A percentile compares a stretch with the other conserved stretches of the same genome.
phyloP scores from a whole-genome alignment of 2,888 invertebrate species.

The Agriopis aurantiaria region DNA sequence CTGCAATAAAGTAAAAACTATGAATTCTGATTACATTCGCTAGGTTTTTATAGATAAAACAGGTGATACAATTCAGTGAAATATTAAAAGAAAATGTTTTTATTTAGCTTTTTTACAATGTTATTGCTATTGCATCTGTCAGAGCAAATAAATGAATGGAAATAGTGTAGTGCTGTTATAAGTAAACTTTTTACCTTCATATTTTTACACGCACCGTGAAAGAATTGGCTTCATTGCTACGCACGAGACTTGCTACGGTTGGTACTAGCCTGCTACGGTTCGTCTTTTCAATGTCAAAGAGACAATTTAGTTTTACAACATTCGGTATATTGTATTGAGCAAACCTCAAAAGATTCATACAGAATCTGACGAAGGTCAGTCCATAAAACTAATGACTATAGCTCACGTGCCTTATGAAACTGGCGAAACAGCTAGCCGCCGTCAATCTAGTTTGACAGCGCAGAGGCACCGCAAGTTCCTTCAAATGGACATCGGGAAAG shows the following conservation, averaged over 20 bases:
- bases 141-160: no score
- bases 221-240: neutral
- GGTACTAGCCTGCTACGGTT: neutral
- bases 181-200: neutral
- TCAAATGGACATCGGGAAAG: slow-evolving; percentile 73
- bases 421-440: slow-evolving; percentile 39
- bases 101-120: no score
- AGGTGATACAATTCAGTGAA: no score
- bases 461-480: slow-evolving; percentile 58
- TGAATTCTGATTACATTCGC: no score
- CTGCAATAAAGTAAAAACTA: no score
- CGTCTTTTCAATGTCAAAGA: slow-evolving; percentile 25
- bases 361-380: slow-evolving; percentile 29
- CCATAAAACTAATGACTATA: slow-evolving; percentile 26
- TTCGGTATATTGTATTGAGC: slow-evolving; percentile 5
- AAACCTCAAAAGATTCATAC: slow-evolving; percentile 1
- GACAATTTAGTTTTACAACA: slow-evolving; percentile 2
- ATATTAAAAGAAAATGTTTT: no score
- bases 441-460: slow-evolving; percentile 70
- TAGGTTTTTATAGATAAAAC: no score
- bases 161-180: neutral
- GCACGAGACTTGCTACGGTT: slow-evolving; percentile 7
- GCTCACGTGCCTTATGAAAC: slow-evolving; percentile 36
- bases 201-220: neutral
- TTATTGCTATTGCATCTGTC: no score